Evolutionary conservation across 2,888 invertebrate species (phyloP).

Genomic region (Marasmarcha lunaedactyla): DNA sequence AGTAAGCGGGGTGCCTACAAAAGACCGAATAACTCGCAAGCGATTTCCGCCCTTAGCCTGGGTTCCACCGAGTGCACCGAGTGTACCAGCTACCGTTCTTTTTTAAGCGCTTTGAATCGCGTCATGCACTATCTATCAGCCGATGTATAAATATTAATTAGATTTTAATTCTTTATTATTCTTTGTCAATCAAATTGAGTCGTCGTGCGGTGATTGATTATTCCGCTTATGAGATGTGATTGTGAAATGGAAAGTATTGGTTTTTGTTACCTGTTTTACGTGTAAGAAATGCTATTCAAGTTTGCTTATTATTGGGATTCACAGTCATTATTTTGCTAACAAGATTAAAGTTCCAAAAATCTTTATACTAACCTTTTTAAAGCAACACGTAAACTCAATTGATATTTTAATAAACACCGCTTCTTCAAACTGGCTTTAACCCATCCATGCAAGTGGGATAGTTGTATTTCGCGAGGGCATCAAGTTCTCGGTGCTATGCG

Average conservation of each 20-base stretch:
- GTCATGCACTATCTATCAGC: constrained; percentile 38
- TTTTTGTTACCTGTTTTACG: too few species aligned
- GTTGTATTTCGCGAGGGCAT: constrained; percentile 46
- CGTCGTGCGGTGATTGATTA: constrained; percentile 36
- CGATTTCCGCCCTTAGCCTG: too few species aligned
- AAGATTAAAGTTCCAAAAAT: too few species aligned
- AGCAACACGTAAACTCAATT: too few species aligned
- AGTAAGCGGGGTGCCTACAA: too few species aligned
- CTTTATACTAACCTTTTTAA: too few species aligned
- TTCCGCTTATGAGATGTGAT: constrained; percentile 12
- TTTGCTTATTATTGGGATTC: too few species aligned
- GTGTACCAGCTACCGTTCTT: constrained; percentile 51
- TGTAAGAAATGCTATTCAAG: too few species aligned
- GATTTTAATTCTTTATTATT: constrained; percentile 41
- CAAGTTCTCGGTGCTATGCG: constrained; percentile 49
- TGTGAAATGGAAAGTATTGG: too few species aligned
- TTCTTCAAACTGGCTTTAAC: constrained; percentile 29
- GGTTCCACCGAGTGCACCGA: too few species aligned
- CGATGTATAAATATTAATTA: constrained; percentile 51
- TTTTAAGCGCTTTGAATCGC: constrained; percentile 38
- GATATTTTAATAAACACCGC: not conserved
- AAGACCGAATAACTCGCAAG: too few species aligned
- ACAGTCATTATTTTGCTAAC: too few species aligned
- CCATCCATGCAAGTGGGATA: constrained; percentile 49
- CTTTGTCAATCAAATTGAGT: constrained; percentile 48